A percentile compares a stretch with the other conserved stretches of the same genome.
These are phyloP conservation scores for Typhlomys cinereus DNA, from an alignment of 2,113 vertebrate species.

Conservation along the genomic window DNA sequence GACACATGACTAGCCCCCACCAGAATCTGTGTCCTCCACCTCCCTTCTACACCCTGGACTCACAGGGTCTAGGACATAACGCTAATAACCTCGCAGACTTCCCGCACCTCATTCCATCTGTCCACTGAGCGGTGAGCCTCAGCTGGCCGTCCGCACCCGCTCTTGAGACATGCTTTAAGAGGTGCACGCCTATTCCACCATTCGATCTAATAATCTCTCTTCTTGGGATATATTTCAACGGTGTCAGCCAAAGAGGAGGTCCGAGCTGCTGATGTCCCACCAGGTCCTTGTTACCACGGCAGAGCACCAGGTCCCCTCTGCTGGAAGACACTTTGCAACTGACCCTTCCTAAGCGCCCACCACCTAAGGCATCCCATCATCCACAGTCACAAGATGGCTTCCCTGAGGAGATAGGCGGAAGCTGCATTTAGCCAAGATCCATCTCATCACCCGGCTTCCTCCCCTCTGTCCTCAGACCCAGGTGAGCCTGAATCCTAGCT, in stretches of 20 bases:
- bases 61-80: accelerated
- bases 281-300: not conserved
- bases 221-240: not conserved
- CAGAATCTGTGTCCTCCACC: too few species aligned
- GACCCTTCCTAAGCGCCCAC: not conserved
- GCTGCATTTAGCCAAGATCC: not conserved
- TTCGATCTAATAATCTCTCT: not conserved
- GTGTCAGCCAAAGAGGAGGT: too few species aligned
- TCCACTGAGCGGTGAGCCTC: not conserved
- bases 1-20: accelerated
- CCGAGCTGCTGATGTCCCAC: too few species aligned
- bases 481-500: not conserved
- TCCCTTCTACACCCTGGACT: too few species aligned
- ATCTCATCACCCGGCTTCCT: not conserved
- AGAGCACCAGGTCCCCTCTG: not conserved
- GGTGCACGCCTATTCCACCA: not conserved
- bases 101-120: not conserved
- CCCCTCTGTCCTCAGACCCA: not conserved
- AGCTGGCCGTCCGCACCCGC: not conserved
- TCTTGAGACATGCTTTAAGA: not conserved
- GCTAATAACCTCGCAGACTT: not conserved
- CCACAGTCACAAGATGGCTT: not conserved
- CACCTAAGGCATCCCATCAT: not conserved
- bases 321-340: not conserved
- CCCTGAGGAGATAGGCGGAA: accelerated